Evolutionary conservation across 2,797 vertebrate species (phyloP).

Genomic region (Sphenodon punctatus): DNA sequence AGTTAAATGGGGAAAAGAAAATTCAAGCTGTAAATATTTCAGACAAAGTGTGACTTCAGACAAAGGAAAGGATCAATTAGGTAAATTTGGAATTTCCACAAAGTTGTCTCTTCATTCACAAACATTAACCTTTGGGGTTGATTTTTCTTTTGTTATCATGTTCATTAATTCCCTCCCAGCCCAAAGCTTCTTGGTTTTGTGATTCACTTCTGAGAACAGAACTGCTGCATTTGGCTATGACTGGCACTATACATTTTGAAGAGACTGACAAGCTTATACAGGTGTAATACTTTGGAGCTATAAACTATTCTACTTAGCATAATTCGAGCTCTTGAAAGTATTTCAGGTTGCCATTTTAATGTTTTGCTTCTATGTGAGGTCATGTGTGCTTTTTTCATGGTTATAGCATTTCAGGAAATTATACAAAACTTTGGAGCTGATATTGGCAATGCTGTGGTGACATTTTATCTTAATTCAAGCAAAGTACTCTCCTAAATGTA

Average conservation of each 20-base stretch:
- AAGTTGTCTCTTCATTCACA: neutral
- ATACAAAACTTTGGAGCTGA: neutral
- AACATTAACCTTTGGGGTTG: neutral
- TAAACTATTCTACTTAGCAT: neutral
- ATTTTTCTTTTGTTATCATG: neutral
- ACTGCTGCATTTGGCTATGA: neutral
- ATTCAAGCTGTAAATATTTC: neutral
- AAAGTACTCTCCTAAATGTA: neutral
- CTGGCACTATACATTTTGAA: neutral
- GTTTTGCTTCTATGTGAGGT: neutral
- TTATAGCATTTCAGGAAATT: neutral
- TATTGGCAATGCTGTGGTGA: neutral
- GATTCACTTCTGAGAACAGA: neutral
- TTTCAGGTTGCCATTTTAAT: neutral
- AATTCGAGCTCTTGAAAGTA: neutral
- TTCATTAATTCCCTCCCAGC: neutral
- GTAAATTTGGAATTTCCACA: neutral
- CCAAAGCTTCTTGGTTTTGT: neutral
- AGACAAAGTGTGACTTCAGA: too few relatives aligned
- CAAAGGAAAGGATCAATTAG: neutral
- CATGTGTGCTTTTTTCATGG: neutral
- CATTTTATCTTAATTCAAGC: neutral
- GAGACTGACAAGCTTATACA: neutral
- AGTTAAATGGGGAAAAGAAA: too few relatives aligned
- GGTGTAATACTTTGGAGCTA: conserved; percentile 1